A percentile compares a stretch with the other conserved stretches of the same genome.
phyloP scores from a whole-genome alignment of 2,888 invertebrate genomes.

The Asteroscopus sphinx region DNA sequence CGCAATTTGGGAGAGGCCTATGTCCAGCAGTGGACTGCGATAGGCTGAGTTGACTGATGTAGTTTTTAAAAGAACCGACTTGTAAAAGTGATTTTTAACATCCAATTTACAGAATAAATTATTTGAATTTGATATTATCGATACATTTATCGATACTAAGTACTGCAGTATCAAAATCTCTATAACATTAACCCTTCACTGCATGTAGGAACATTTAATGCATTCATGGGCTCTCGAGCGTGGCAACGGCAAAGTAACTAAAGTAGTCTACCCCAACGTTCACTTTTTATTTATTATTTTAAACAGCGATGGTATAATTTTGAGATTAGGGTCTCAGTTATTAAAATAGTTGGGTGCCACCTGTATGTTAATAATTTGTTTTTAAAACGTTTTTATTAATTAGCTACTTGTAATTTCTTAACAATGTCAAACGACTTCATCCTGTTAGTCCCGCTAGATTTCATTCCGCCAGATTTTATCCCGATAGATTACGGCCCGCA shows the following conservation, averaged over 20 bases:
- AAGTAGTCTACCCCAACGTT: slow-evolving; percentile 69
- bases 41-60: no score
- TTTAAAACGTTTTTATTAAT: no score
- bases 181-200: slow-evolving; percentile 76
- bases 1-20: no score
- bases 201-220: slow-evolving; percentile 76
- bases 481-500: no score
- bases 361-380: slow-evolving; percentile 16
- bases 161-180: slow-evolving; percentile 39
- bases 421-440: no score
- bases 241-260: slow-evolving; percentile 86
- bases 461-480: no score
- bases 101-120: background rate
- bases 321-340: slow-evolving; percentile 63
- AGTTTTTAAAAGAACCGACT: no score
- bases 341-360: slow-evolving; percentile 32
- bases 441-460: no score
- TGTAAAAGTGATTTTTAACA: no score
- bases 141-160: slow-evolving; percentile 3
- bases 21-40: no score
- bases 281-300: slow-evolving; percentile 84
- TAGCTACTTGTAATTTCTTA: no score
- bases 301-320: slow-evolving; percentile 78
- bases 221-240: slow-evolving; percentile 88
- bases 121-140: no score